phyloP scores from a whole-genome alignment of 2,888 invertebrate species.

The Azorinus chamasolen region DNA sequence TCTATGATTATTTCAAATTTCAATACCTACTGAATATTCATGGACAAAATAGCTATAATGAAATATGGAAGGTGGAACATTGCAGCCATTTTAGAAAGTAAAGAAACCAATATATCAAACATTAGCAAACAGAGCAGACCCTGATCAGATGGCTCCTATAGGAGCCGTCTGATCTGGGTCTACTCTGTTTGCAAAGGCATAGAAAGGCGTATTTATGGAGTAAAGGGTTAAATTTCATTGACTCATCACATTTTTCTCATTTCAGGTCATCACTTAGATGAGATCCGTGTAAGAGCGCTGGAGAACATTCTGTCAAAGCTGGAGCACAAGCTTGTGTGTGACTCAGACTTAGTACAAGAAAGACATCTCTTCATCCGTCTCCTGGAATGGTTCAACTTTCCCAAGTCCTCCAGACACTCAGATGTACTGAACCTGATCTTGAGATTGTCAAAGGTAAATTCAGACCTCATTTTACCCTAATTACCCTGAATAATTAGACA shows the following conservation, averaged over 20 bases:
- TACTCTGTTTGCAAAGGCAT: no score
- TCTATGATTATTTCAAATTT: no score
- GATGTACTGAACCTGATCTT: constrained; percentile 80
- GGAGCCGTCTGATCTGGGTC: no score
- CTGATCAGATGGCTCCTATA: no score
- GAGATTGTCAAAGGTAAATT: constrained; percentile 80
- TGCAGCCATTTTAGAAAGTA: no score
- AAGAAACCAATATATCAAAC: neutral
- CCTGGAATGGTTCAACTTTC: constrained; percentile 86
- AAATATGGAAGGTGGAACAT: no score
- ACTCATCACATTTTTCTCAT: neutral
- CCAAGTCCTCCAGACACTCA: constrained; percentile 75
- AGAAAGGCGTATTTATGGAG: no score
- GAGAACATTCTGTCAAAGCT: constrained; percentile 84
- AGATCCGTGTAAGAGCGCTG: constrained; percentile 84
- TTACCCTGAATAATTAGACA: no score
- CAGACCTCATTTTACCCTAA: no score
- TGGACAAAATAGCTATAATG: no score
- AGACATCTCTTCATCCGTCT: constrained; percentile 83
- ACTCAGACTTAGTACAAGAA: constrained; percentile 85
- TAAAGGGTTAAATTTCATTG: no score
- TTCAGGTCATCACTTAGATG: constrained; percentile 84
- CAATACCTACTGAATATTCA: no score
- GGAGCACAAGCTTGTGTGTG: constrained; percentile 83
- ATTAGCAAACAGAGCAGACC: neutral